Base-by-base conservation (phyloP, 2,888 invertebrate genomes). In the Cataglyphis rosenhaueri region DNA sequence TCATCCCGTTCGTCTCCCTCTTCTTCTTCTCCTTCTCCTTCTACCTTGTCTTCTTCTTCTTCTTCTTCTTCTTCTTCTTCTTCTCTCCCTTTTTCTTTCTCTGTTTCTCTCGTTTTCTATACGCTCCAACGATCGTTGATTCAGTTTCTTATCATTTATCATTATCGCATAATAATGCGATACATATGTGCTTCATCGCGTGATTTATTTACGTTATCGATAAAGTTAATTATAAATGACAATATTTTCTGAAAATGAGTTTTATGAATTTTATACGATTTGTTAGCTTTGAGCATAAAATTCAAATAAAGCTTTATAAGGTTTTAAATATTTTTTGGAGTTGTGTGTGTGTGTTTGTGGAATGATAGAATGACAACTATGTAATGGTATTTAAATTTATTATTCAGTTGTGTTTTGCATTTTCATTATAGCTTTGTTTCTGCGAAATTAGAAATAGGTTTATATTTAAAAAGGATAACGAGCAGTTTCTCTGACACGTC, bases 111-210 rank as follows among this genome's bases (percentile, higher is more conserved):
- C 48, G 65, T 21, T 75, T 75, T 61, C 66, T 41, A 21, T 74
- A 76, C 64, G n/a, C 48, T n/a, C n/a, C 78, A 74, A 41, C 48
- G 57, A 62, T 75, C 70, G 15, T 71, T 4, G 61, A 48, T 68
- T n/a, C 48, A 65, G 57, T 76, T 61, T 70, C 83, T 78, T 71
- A 68, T 81, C 81, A 76, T 83, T 87, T 83, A 59, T 64, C 52
- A 25, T 71, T 78, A 65, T 81, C 44, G 35, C 44, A 44, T 44
- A 41, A 44, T 68, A 70, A 59, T 12, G 25, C 25, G 38, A 10
- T n/a, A 57, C n/a, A 44, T 18, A 38, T 73, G 18, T 48, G 10
- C 48, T 25, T 44, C 12, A 15, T 21, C 10, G 15, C 21, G 32
- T 44, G 29, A 48, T 0, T 25, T 25, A 29, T 65, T 55, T 21